These are phyloP conservation scores for Xanthorhoe designata DNA, from an alignment of 2,888 invertebrate species.

Conservation along the genomic window DNA sequence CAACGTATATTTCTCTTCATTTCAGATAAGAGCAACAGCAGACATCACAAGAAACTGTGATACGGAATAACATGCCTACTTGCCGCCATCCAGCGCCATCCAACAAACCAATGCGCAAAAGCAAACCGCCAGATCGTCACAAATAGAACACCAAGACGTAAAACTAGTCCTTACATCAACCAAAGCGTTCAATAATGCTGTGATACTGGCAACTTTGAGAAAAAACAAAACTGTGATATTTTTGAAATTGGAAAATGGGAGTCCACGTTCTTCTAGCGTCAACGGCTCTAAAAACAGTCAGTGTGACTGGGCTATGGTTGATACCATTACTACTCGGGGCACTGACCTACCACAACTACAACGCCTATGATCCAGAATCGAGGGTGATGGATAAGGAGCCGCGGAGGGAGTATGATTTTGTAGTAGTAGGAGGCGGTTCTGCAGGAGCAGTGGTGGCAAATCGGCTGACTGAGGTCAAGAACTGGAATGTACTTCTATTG, in stretches of 20 bases:
- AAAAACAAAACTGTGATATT: constrained; percentile 40
- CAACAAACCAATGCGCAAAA: constrained; percentile 67
- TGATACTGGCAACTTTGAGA: constrained; percentile 47
- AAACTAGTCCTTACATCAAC: constrained; percentile 58
- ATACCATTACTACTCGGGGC: constrained; percentile 93
- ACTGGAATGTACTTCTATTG: constrained; percentile 91
- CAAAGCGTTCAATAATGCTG: constrained; percentile 54
- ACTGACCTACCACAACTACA: constrained; percentile 92
- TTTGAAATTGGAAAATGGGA: constrained; percentile 83
- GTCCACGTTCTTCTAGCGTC: constrained; percentile 90
- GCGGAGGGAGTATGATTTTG: constrained; percentile 92
- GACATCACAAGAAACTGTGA: constrained; percentile 53
- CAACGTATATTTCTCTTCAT: constrained; percentile 37
- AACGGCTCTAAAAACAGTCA: constrained; percentile 92
- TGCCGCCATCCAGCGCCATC: constrained; percentile 57
- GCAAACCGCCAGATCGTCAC: constrained; percentile 76
- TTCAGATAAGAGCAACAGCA: constrained; percentile 57
- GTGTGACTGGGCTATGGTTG: constrained; percentile 92
- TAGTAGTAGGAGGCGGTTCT: constrained; percentile 94
- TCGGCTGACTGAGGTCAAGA: constrained; percentile 90
- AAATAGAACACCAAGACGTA: constrained; percentile 45
- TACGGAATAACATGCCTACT: constrained; percentile 74
- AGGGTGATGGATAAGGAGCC: constrained; percentile 89
- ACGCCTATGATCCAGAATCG: constrained; percentile 92
- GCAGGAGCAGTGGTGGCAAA: constrained; percentile 96